Percentiles rank a stretch among this genome's conserved stretches.
Evolutionary conservation across 1,140 invertebrate species (phyloP).

Genomic region (Anthonomus grandis): DNA sequence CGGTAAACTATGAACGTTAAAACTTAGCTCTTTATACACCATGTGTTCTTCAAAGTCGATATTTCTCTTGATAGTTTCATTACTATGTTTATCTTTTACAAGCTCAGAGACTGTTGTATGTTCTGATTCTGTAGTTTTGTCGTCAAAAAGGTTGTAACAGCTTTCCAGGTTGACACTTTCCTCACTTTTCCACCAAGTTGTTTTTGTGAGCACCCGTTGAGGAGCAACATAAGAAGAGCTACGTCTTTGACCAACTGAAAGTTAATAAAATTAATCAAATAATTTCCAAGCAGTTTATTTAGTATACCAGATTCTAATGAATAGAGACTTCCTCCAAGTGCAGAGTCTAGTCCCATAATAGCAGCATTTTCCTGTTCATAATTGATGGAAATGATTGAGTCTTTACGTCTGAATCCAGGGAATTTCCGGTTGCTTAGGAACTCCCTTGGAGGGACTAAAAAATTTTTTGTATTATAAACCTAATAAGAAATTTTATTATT

Average conservation of each 20-base stretch:
- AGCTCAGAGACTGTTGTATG: too few species aligned
- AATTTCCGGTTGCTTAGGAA: constrained; percentile 12
- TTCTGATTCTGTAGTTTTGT: background rate
- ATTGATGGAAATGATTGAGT: constrained; percentile 17
- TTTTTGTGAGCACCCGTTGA: constrained; percentile 17
- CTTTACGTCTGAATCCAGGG: constrained; percentile 16
- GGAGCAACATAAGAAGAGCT: background rate
- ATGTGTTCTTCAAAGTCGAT: constrained; percentile 29
- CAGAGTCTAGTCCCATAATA: constrained; percentile 22
- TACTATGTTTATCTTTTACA: background rate
- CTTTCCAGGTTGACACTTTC: constrained; percentile 28
- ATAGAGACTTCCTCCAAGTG: constrained; percentile 17
- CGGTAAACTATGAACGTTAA: constrained; percentile 3
- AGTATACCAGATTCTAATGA: constrained; percentile 18
- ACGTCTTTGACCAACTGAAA: constrained; percentile 7
- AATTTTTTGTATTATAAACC: background rate
- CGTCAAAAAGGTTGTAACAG: constrained; percentile 29
- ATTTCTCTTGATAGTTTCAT: background rate
- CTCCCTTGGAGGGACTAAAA: constrained; percentile 18
- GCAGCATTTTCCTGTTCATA: constrained; percentile 23
- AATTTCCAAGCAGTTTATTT: background rate
- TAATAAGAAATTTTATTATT: too few species aligned
- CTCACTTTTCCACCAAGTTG: constrained; percentile 28
- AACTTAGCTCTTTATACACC: constrained; percentile 5
- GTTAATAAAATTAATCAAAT: background rate